phyloP scores from a whole-genome alignment of 2,113 vertebrate species.

The Corapipo altera region DNA sequence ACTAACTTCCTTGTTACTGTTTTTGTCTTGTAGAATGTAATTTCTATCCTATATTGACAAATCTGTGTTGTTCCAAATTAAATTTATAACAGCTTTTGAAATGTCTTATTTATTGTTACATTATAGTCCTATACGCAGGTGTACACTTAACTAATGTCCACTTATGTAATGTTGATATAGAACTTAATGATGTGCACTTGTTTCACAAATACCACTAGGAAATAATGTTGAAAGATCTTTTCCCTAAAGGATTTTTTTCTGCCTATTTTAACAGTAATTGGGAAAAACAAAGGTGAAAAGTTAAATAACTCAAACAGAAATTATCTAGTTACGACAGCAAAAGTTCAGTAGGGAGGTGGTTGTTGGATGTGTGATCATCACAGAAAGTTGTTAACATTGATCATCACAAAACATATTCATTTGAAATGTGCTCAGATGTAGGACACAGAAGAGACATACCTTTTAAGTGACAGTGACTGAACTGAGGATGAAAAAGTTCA shows the following conservation, averaged over 20 bases:
- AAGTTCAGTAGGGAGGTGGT: not conserved
- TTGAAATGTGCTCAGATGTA: not conserved
- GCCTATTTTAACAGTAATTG: not conserved
- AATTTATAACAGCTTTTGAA: not conserved
- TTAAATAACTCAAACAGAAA: not conserved
- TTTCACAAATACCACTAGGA: not conserved
- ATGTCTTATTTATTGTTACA: not conserved
- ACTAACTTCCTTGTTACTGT: rapidly evolving
- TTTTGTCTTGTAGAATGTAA: not conserved
- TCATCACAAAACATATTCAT: not conserved
- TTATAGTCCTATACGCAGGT: not conserved
- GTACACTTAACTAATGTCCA: not conserved
- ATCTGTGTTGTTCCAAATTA: not conserved
- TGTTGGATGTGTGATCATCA: not conserved
- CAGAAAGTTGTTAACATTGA: not conserved
- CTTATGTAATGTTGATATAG: not conserved
- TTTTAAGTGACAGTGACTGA: not conserved
- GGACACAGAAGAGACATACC: not conserved
- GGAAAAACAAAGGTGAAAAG: not conserved
- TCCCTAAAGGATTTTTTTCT: not conserved
- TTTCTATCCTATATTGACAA: not conserved
- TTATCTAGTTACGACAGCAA: not conserved
- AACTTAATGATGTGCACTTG: not conserved
- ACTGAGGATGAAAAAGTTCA: not conserved
- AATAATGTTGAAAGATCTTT: not conserved